A percentile compares a stretch with the other conserved stretches of the same genome.
Conservation (phyloP, 1,140 invertebrate species). For the Argopecten irradians region DNA sequence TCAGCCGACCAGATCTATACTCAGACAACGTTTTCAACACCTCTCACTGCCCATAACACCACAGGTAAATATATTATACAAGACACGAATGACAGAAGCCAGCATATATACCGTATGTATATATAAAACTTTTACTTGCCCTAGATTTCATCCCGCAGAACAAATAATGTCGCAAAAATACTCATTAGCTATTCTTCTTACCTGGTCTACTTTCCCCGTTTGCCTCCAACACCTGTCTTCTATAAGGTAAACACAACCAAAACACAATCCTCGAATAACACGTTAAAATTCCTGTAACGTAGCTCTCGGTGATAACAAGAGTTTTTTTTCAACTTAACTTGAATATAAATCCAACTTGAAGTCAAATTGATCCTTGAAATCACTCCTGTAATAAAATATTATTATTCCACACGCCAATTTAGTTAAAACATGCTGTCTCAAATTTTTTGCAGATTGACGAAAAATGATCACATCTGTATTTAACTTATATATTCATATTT, state of each 20-base stretch:
- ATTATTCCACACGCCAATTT: background rate
- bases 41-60: background rate
- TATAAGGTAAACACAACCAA: background rate
- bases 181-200: background rate
- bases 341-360: background rate
- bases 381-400: background rate
- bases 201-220: background rate
- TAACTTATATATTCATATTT: conserved; percentile 12
- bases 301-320: background rate
- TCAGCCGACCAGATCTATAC: background rate
- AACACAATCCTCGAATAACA: background rate
- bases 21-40: background rate
- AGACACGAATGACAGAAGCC: background rate
- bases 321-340: background rate
- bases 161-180: background rate
- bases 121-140: background rate
- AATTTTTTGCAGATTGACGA: background rate
- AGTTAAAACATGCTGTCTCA: background rate
- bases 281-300: background rate
- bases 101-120: no score
- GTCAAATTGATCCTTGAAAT: background rate
- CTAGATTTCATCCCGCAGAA: background rate
- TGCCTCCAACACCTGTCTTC: background rate
- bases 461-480: background rate
- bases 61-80: conserved; percentile 14